phyloP scores from a whole-genome alignment of 2,797 vertebrate genomes.

The Sebastiscus tertius region DNA sequence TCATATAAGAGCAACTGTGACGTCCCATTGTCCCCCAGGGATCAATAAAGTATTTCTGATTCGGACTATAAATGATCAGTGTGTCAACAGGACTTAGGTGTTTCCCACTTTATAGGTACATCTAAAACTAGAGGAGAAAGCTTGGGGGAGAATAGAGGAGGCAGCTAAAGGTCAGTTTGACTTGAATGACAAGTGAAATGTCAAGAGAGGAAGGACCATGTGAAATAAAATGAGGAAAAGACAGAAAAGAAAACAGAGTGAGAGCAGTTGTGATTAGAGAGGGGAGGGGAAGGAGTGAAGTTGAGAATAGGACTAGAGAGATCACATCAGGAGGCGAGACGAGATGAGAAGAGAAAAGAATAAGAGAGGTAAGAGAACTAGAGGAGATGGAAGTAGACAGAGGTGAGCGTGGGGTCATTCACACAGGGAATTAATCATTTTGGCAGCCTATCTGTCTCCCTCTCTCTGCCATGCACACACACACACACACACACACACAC shows the following conservation, averaged over 20 bases:
- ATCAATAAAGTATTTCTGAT: too few species aligned
- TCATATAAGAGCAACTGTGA: too few species aligned
- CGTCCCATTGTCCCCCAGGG: too few species aligned
- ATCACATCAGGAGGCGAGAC: slow-evolving; percentile 1
- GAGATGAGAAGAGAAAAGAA: slow-evolving; percentile 14
- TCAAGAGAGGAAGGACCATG: too few species aligned
- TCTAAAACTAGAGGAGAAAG: too few species aligned
- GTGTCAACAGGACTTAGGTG: too few species aligned
- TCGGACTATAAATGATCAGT: background rate
- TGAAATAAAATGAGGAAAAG: too few species aligned
- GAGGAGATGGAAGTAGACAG: slow-evolving; percentile 45
- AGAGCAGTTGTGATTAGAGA: slow-evolving; percentile 11
- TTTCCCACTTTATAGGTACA: too few species aligned
- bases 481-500: too few species aligned
- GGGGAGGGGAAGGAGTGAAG: background rate
- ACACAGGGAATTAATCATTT: slow-evolving; percentile 64
- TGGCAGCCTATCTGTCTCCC: slow-evolving; percentile 45
- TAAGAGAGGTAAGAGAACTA: background rate
- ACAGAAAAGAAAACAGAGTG: background rate
- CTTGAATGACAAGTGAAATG: background rate
- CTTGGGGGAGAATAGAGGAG: too few species aligned
- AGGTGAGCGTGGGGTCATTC: slow-evolving; percentile 49
- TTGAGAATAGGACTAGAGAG: background rate
- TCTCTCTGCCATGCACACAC: background rate
- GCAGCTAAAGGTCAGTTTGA: background rate